phyloP scores from a whole-genome alignment of 2,113 vertebrate species.

The Eudorcas thomsonii region DNA sequence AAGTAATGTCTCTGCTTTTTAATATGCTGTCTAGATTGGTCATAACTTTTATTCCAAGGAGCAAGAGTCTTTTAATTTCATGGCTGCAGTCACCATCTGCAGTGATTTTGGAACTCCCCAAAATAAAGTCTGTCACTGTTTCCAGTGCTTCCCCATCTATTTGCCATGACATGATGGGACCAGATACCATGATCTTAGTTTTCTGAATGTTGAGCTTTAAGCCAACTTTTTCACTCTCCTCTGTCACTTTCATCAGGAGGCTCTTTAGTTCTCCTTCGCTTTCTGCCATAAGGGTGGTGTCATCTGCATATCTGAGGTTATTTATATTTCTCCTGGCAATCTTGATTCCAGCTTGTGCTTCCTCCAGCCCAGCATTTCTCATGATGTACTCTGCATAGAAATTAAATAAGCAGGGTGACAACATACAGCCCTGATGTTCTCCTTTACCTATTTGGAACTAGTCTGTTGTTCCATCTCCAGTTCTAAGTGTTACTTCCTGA shows the following conservation, averaged over 20 bases:
- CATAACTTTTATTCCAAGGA: not conserved
- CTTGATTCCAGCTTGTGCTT: not conserved
- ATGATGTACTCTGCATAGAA: not conserved
- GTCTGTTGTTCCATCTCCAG: not conserved
- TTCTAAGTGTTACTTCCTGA: not conserved
- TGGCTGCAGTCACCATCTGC: not conserved
- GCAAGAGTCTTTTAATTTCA: not conserved
- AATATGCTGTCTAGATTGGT: not conserved
- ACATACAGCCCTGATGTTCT: not conserved
- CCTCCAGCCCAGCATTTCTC: not conserved
- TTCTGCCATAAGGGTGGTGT: not conserved
- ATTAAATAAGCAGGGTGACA: not conserved
- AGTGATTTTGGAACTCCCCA: not conserved
- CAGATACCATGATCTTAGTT: not conserved
- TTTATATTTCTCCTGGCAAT: not conserved
- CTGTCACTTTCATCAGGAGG: not conserved
- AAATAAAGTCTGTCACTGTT: not conserved
- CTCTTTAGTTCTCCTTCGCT: not conserved
- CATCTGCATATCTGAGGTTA: not conserved
- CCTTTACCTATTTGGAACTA: not conserved
- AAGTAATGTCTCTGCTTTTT: not conserved
- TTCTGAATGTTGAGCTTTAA: not conserved
- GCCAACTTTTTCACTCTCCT: not conserved
- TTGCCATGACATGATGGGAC: not conserved
- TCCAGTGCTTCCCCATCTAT: not conserved